A percentile compares a stretch with the other conserved stretches of the same genome.
These are phyloP conservation scores for Phrynocephalus forsythii DNA, from an alignment of 2,797 vertebrate species.

Conservation along the genomic window DNA sequence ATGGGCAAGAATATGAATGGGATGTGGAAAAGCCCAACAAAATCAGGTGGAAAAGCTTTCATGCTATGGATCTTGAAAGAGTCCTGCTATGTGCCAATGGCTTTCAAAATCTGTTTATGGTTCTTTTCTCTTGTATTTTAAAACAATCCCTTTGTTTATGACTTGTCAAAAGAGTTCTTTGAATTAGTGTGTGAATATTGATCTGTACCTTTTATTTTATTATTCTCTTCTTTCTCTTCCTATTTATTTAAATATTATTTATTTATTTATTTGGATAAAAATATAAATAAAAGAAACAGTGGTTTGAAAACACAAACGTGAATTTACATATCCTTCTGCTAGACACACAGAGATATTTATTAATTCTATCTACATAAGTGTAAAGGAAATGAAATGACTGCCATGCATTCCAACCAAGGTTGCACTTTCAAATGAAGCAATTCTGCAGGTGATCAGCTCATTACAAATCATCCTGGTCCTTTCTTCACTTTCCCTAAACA, in stretches of 20 bases:
- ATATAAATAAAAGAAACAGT: neutral
- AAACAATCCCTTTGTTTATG: neutral
- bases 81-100: neutral
- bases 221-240: neutral
- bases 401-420: neutral
- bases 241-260: neutral
- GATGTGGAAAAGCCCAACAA: neutral
- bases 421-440: conserved; percentile 8
- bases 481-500: neutral
- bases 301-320: conserved; percentile 25
- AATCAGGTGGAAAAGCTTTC: neutral
- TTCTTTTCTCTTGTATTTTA: accelerated
- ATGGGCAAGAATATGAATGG: neutral
- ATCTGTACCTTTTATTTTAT: neutral
- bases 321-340: neutral
- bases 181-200: neutral
- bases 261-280: neutral
- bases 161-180: neutral
- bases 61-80: neutral
- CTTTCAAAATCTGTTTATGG: neutral
- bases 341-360: neutral
- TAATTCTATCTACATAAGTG: neutral
- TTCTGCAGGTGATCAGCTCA: neutral
- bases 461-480: neutral
- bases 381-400: neutral